Evolutionary conservation across 2,888 invertebrate genomes (phyloP), one percentile per base, ranked within the genome.

Genomic region (Cataglyphis livida): DNA sequence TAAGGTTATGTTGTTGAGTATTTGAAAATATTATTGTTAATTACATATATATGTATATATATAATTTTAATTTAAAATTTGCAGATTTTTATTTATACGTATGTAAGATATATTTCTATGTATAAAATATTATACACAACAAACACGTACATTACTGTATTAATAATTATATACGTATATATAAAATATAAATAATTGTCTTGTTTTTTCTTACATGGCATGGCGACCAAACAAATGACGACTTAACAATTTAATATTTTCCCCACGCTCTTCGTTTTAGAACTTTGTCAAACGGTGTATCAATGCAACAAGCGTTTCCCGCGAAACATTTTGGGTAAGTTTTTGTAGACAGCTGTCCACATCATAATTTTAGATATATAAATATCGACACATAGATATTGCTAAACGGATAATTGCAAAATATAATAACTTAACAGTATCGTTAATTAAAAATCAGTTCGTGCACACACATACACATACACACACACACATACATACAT

Each of bases 391-490:
- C 44, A 51, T 76, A 65, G 68, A 54, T 41, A 66, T 82, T 78
- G 62, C 70, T 25, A 18, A 84, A 78, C 68, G 61, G 25, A 54
- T 75, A 85, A 85, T 85, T 85, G 64, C 70, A 28, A 75, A 48
- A 83, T 65, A 68, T 38, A 61, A 59, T 35, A 25, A 68, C 51
- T 48, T 25, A 78, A 64, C 78, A 12, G 59, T 18, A n/a, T 15
- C 21, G 61, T 78, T 79, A 81, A 87, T 79, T 71, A 81, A 82
- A 82, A 82, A 82, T 78, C 70, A n/a, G 18, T n/a, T 51, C n/a
- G 7, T n/a, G 3, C n/a, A 25, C 28, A 3, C 6, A 48, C 18
- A 15, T 41, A 32, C 61, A 1, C n/a, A n/a, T n/a, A n/a, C n/a
- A n/a, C 25, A 62, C 74, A 82, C 57, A 88, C 25, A n/a, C n/a